A percentile compares a stretch with the other conserved stretches of the same genome.
These are phyloP conservation scores for Ctena decussata DNA, from an alignment of 2,888 invertebrate species.

Conservation along the genomic window DNA sequence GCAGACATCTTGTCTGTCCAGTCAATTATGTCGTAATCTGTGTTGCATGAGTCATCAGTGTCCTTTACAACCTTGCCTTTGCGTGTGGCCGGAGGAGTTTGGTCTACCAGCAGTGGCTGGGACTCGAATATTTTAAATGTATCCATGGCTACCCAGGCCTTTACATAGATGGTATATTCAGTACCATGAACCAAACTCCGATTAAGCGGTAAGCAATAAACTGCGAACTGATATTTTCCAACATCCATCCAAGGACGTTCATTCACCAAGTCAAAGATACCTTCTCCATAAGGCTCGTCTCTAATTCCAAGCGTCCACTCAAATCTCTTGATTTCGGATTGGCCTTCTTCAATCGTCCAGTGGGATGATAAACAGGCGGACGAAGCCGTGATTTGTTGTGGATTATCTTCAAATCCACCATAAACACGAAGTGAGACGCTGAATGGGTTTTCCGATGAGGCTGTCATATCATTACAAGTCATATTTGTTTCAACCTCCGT, in stretches of 20 bases:
- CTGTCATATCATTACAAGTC: conserved; percentile 12
- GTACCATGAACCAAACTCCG: conserved; percentile 41
- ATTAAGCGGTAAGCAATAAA: conserved; percentile 55
- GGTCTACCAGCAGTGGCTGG: conserved; percentile 57
- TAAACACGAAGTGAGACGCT: conserved; percentile 11
- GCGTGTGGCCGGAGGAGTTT: conserved; percentile 58
- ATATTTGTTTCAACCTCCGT: not conserved
- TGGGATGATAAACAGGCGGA: conserved; percentile 43
- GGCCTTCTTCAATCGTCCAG: conserved; percentile 21
- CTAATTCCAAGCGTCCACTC: conserved; percentile 67
- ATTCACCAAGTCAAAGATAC: conserved; percentile 50
- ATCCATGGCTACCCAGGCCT: conserved; percentile 57
- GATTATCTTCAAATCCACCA: not conserved
- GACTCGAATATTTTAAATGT: conserved; percentile 47
- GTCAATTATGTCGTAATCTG: conserved; percentile 69
- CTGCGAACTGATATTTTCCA: conserved; percentile 33
- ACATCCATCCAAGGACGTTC: conserved; percentile 65
- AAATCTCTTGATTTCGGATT: conserved; percentile 34
- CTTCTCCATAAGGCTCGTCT: conserved; percentile 51
- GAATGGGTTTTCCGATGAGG: not conserved
- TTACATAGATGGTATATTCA: conserved; percentile 50
- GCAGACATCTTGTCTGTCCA: conserved; percentile 53
- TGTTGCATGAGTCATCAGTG: conserved; percentile 42
- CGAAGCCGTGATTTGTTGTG: conserved; percentile 28
- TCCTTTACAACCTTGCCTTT: conserved; percentile 63